Conservation (phyloP, 2,888 invertebrate genomes). For the Camponotus fellah region DNA sequence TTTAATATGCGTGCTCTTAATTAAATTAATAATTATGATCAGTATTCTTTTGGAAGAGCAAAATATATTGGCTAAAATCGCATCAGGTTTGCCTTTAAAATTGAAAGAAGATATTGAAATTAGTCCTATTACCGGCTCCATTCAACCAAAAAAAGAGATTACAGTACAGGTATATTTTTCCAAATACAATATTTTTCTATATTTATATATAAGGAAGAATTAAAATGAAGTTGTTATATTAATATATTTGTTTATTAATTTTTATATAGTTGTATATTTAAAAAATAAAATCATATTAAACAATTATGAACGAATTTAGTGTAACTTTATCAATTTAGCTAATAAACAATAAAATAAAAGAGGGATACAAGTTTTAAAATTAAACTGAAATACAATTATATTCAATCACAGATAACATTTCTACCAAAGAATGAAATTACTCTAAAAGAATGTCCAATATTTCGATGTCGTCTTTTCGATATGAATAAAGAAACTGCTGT, state of each 20-base stretch:
- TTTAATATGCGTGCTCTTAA: not conserved
- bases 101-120: slow-evolving; percentile 74
- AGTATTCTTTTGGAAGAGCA: slow-evolving; percentile 70
- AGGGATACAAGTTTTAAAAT: not conserved
- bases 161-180: slow-evolving; percentile 69
- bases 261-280: not conserved
- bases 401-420: slow-evolving; percentile 69
- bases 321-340: not conserved
- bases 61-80: slow-evolving; percentile 58
- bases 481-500: slow-evolving; percentile 64
- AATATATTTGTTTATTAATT: not conserved
- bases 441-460: slow-evolving; percentile 71
- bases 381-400: not conserved
- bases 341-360: not conserved
- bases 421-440: slow-evolving; percentile 73
- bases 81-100: slow-evolving; percentile 55
- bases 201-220: not conserved
- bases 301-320: not conserved
- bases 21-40: slow-evolving; percentile 11
- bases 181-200: not conserved
- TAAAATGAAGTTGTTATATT: not conserved
- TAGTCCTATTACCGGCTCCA: slow-evolving; percentile 72
- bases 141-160: slow-evolving; percentile 70
- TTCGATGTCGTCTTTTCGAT: slow-evolving; percentile 78
- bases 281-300: not conserved